Base-by-base conservation (phyloP, 1,140 invertebrate species). In the Drosophila mayri region DNA sequence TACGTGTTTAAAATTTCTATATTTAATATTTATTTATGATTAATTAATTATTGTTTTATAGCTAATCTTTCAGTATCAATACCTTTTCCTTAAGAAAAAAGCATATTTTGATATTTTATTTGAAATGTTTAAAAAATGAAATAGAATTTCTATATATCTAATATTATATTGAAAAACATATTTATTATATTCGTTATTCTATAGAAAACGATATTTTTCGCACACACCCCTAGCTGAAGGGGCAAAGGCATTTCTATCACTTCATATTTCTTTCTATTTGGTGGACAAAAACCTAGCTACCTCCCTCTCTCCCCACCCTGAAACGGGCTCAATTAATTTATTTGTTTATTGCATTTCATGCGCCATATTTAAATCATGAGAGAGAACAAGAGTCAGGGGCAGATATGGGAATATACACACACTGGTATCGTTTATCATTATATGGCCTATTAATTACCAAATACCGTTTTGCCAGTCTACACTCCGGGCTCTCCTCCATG, bases 361-460 rank as follows among this genome's bases (percentile, higher is more conserved):
- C 81, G 73, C 73, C 72, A 78, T 71, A 84, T 84, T 87, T 88
- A 87, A 87, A 87, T 87, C 83, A 87, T 83, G 43, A 46, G 71
- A 59, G 71, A 43, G 71, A 66, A 70, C 16, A 18, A 16, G 20
- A 28, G 44, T 35, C 59, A 25, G 46, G 52, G n/a, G 32, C 30
- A 44, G 73, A 66, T 58, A 76, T 41, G 50, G 52, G 25, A 32
- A n/a, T 35, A 22, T 35, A 41, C 18, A 43, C 54, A 47, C 52
- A 50, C 55, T 54, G 57, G 47, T 70, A 87, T 87, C 79, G 76
- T 83, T 88, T 72, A 70, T 72, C 84, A 88, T 88, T 88, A 87
- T 87, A 87, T 88, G 84, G 84, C 84, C 84, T 87, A 88, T 87
- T 87, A 87, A 87, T 87, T 87, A 87, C 84, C 84, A 88, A 88